phyloP scores from a whole-genome alignment of 2,797 vertebrate genomes.

The Alectoris magna region DNA sequence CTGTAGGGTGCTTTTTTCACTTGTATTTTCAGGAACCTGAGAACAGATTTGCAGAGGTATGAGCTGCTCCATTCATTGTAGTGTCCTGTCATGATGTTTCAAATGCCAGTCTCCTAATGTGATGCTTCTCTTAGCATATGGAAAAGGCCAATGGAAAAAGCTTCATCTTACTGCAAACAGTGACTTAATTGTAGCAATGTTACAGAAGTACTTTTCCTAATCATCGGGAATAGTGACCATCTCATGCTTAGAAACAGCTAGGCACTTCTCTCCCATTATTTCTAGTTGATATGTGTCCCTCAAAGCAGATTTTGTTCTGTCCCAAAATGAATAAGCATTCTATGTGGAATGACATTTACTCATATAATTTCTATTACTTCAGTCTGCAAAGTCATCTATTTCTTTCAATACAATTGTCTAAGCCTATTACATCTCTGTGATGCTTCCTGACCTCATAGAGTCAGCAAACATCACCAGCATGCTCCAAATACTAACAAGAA shows the following conservation, averaged over 20 bases:
- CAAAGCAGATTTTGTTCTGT: background rate
- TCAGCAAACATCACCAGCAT: background rate
- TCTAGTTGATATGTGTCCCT: background rate
- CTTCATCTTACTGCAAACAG: background rate
- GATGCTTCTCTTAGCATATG: background rate
- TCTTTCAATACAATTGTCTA: slow-evolving; percentile 44
- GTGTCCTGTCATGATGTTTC: background rate
- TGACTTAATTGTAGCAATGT: background rate
- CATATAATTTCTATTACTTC: background rate
- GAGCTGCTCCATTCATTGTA: background rate
- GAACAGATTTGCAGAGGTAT: background rate
- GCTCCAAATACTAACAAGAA: background rate
- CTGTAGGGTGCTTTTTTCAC: background rate
- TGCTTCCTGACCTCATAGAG: background rate
- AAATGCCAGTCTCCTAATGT: background rate
- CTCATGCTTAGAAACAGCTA: background rate
- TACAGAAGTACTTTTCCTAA: background rate
- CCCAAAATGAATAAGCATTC: background rate
- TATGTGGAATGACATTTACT: background rate
- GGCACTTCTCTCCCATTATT: background rate
- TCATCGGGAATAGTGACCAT: background rate
- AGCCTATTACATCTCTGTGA: background rate
- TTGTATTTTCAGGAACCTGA: background rate
- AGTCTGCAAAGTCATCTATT: slow-evolving; percentile 28
- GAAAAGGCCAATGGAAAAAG: background rate